Conservation (phyloP, 2,888 invertebrate species). For the Plagiodera versicolora region DNA sequence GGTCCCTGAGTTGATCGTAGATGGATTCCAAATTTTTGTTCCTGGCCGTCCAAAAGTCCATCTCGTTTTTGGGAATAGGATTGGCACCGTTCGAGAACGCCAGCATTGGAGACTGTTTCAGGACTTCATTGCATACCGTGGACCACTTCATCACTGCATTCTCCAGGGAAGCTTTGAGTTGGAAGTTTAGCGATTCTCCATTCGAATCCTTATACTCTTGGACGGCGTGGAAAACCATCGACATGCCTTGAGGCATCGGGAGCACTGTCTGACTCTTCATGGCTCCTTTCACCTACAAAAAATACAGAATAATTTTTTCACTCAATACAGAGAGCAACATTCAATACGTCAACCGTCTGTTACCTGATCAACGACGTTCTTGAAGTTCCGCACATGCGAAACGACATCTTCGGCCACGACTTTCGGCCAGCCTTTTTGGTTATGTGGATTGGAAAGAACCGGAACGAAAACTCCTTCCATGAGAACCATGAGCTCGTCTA, state of each 20-base stretch:
- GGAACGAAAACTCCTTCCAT: slow-evolving; percentile 76
- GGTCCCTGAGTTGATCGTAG: slow-evolving; percentile 82
- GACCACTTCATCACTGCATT: slow-evolving; percentile 87
- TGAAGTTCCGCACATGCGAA: slow-evolving; percentile 68
- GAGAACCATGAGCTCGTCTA: slow-evolving; percentile 62
- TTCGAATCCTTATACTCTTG: slow-evolving; percentile 56
- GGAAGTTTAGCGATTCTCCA: slow-evolving; percentile 64
- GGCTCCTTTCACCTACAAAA: slow-evolving; percentile 69
- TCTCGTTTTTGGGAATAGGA: slow-evolving; percentile 72
- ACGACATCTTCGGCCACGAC: slow-evolving; percentile 72
- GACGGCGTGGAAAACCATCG: slow-evolving; percentile 67
- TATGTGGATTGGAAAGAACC: slow-evolving; percentile 68
- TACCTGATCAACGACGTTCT: slow-evolving; percentile 70
- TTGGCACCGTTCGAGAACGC: slow-evolving; percentile 69
- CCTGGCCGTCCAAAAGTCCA: slow-evolving; percentile 79
- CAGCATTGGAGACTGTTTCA: slow-evolving; percentile 68
- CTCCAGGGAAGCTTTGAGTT: slow-evolving; percentile 81
- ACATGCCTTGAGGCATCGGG: slow-evolving; percentile 80
- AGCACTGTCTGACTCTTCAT: slow-evolving; percentile 83
- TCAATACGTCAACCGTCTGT: neutral
- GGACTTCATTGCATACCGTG: slow-evolving; percentile 65
- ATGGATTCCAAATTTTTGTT: slow-evolving; percentile 82
- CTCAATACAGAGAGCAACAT: no score
- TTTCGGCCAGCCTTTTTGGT: slow-evolving; percentile 74
- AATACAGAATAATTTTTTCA: no score